Evolutionary conservation across 1,140 invertebrate species (phyloP).

Genomic region (Magallana ariakensis): DNA sequence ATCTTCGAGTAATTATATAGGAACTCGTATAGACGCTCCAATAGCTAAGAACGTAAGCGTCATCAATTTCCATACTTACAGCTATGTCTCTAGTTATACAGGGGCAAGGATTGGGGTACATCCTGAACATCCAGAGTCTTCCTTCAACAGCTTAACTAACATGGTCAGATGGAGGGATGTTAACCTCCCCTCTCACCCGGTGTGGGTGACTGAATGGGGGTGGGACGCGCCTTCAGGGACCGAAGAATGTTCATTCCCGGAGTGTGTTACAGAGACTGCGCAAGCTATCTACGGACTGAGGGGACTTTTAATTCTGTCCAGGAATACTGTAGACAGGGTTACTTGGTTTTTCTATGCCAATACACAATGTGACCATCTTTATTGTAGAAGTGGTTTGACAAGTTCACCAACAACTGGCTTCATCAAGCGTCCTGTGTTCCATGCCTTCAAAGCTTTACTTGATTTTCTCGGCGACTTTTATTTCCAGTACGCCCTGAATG

Average conservation of each 20-base stretch:
- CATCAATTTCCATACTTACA: constrained; percentile 69
- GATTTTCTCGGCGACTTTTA: constrained; percentile 55
- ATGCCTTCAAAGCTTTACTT: constrained; percentile 59
- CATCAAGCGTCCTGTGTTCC: constrained; percentile 63
- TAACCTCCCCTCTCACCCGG: constrained; percentile 60
- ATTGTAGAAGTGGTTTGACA: constrained; percentile 68
- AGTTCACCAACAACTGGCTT: constrained; percentile 59
- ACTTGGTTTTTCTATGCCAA: constrained; percentile 72
- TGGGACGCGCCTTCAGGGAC: constrained; percentile 65
- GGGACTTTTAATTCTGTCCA: constrained; percentile 60
- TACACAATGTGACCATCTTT: constrained; percentile 62
- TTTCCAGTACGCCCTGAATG: constrained; percentile 57
- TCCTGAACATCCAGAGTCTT: constrained; percentile 62
- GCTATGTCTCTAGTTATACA: constrained; percentile 53
- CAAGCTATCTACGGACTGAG: constrained; percentile 65
- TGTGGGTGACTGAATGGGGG: constrained; percentile 72
- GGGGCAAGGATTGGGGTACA: constrained; percentile 60
- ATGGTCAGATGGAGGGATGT: constrained; percentile 64
- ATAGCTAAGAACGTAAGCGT: constrained; percentile 59
- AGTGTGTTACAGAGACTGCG: constrained; percentile 66
- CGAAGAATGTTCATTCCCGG: constrained; percentile 60
- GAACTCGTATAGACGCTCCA: constrained; percentile 58
- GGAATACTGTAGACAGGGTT: constrained; percentile 59
- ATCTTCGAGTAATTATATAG: constrained; percentile 65
- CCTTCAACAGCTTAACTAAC: constrained; percentile 65